Evolutionary conservation across 2,113 vertebrate genomes (phyloP).

Genomic region (Apistogramma diplotaenia): DNA sequence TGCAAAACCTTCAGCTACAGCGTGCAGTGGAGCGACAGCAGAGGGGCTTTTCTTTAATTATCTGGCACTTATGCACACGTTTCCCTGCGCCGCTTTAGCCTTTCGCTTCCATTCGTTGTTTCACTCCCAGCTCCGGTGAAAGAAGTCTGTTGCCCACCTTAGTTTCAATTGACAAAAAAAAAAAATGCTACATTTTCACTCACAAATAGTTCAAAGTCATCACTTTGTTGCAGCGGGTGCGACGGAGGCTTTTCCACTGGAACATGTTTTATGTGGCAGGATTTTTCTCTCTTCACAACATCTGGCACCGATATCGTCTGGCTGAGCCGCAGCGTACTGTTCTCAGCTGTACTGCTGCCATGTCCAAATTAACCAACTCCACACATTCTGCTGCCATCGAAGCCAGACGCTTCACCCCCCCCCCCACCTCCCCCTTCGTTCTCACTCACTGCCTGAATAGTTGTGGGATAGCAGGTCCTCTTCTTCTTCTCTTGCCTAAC

Average conservation of each 20-base stretch:
- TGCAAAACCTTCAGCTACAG: neutral
- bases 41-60: neutral
- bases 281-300: conserved; percentile 79
- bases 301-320: conserved; percentile 89
- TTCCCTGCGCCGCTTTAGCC: neutral
- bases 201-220: conserved; percentile 70
- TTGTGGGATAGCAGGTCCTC: conserved; percentile 53
- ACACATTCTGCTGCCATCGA: conserved; percentile 80
- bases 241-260: conserved; percentile 78
- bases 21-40: neutral
- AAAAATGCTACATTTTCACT: conserved; percentile 56
- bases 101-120: conserved; percentile 6
- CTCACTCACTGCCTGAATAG: conserved; percentile 39
- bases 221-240: conserved; percentile 58
- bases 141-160: neutral
- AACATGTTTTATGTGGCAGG: conserved; percentile 85
- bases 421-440: conserved; percentile 8
- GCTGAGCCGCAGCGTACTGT: conserved; percentile 77
- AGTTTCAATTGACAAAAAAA: conserved; percentile 61
- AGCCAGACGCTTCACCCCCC: conserved; percentile 63
- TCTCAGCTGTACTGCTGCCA: conserved; percentile 85
- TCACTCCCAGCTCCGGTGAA: neutral
- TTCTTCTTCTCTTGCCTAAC: conserved; percentile 38
- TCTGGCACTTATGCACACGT: neutral
- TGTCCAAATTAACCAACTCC: conserved; percentile 82